Evolutionary conservation across 2,888 invertebrate species (phyloP), one percentile per base, ranked within the genome.

Genomic region (Athrips mouffetella): DNA sequence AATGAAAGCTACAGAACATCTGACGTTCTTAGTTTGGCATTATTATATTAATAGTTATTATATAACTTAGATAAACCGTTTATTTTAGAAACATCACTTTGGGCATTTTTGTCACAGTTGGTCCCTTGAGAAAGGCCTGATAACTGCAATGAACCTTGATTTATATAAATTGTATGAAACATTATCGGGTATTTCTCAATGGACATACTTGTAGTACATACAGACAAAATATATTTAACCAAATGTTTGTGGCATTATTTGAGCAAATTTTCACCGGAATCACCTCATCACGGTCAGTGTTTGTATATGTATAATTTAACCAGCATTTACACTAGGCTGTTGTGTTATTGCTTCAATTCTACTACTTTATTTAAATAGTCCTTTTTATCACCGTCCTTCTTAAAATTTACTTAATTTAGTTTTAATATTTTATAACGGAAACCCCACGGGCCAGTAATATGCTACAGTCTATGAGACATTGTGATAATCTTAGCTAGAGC

Each of bases 351-450:
- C 77, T 78, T 77, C 74, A 65, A 64, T 61, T 65, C 59, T 62
- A 65, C 59, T 61, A 65, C 59, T 66, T 67, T 61, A 63, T 64
- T 60, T 62, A 64, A 10, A 27, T 27, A 27, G 62, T 70, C 47
- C 45, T 67, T 69, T 70, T 70, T 60, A 60, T 77, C 79, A 73
- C 87, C 87, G 87, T 87, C 87, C 85, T 81, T 73, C 71, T 82
- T 76, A 76, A 78, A 73, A 71, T 78, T 79, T 85, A 86, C 84
- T 88, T 86, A 86, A 85, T 84, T 86, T 85, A 86, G 82, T 81
- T 66, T 73, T 80, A 82, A 80, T 82, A 80, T 70, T 76, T 81
- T 77, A 74, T 77, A 74, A 66, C 70, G 67, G 65, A 73, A 72
- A 72, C 76, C 80, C 81, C 74, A 68, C 76, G 82, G 87, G 87